Evolutionary conservation across 2,797 vertebrate genomes (phyloP), one percentile per base, ranked within the genome.

Genomic region (Discoglossus pictus): DNA sequence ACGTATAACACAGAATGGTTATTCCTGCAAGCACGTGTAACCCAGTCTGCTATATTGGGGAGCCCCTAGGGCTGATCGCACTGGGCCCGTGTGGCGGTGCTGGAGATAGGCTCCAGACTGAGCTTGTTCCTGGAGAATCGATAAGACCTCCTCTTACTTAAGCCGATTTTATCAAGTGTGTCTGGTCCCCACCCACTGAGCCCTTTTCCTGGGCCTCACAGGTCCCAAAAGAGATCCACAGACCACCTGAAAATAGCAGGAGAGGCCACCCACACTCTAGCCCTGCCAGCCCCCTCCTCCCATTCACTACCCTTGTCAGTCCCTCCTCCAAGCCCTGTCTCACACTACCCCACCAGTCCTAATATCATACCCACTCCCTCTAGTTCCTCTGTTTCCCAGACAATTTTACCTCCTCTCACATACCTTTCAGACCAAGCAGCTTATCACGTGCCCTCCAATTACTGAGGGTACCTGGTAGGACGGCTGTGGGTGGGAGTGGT

Each of bases 181-280:
- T 64, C 68, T 71, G 53, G 10, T 71, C 61, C 65, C 76, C 77
- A 79, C 80, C 78, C 78, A 61, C 75, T 59, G 52, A 53, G 34
- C 82, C 82, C 84, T 80, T 73, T 80, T 75, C 75, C 73, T 75
- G 78, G 81, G 83, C 84, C 84, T 76, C 82, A 73, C 76, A 78
- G 80, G 82, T 83, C 81, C 79, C 78, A 65, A 75, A 75, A 77
- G 78, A 75, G 78, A 77, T 73, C 48, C 65, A 65, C 76, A 75
- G 80, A 83, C 83, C 84, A 84, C 83, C 81, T 85, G 82, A 82
- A 84, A 73, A 77, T 72, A 76, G 76, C 73, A 76, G 74, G 61
- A 76, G 60, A 74, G 86, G 81, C 81, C 86, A 87, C 83, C 86
- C 82, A 85, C 79, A 71, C 68, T 59, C 61, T 64, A 27, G 76